Percentiles rank a stretch among this genome's conserved stretches.
phyloP scores from a whole-genome alignment of 1,140 invertebrate species.

The Leptonema lineaticorne region DNA sequence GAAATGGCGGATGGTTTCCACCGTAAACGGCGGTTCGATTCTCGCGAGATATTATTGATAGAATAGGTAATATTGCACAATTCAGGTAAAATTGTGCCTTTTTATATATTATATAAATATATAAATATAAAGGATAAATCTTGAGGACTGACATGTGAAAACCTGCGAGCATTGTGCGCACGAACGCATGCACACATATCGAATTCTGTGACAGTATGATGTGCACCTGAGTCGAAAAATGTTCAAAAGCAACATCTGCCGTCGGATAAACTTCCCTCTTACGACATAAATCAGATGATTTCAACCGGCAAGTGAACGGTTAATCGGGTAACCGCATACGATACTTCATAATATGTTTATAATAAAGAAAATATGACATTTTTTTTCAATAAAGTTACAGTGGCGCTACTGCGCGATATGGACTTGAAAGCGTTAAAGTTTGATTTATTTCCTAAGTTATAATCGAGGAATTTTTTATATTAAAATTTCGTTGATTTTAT shows the following conservation, averaged over 20 bases:
- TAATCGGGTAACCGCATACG: no score
- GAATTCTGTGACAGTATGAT: no score
- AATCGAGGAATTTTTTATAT: no score
- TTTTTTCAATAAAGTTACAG: no score
- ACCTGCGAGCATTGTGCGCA: not conserved
- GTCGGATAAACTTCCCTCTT: not conserved
- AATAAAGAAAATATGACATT: no score
- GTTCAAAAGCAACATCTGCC: not conserved
- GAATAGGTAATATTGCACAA: constrained; percentile 9
- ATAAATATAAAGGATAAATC: not conserved
- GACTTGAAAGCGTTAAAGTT: no score
- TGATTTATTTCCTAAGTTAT: no score
- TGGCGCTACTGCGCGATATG: no score
- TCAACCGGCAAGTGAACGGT: no score
- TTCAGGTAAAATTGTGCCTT: not conserved
- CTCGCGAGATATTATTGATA: not conserved
- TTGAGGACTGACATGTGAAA: not conserved
- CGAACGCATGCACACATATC: no score
- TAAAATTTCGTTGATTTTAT: no score
- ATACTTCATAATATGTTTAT: no score
- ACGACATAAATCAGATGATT: not conserved
- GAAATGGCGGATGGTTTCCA: not conserved
- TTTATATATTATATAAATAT: not conserved
- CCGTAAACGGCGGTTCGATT: constrained; percentile 3
- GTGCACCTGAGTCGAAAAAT: constrained; percentile 1